Evolutionary conservation across 1,140 invertebrate genomes (phyloP), one percentile per base, ranked within the genome.

Genomic region (Parapsyche elsis): DNA sequence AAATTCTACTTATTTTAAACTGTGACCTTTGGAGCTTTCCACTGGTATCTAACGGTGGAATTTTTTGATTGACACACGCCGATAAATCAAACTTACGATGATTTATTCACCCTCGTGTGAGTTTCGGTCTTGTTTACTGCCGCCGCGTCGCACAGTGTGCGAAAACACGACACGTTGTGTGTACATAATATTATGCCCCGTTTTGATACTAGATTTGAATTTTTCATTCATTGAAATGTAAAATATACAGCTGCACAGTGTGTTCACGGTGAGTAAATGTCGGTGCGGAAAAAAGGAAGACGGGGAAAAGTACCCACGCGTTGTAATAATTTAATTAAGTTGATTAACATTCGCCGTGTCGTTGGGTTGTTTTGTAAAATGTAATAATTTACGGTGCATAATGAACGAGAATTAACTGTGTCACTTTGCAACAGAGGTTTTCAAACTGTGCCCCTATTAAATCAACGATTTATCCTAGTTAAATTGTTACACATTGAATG

Each of bases 41-140:
- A 38, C 7, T 38, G 7, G 30, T 38, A 38, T 38, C 30, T 38
- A 38, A 53, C 10, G 49, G 4, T 12, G 12, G 49, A 12, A 53
- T 53, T 24, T 26, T 67, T 26, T 67, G 23, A 67, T 67, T 67
- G 64, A 30, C 24, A 23, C 14, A 9, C 19, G 21, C 24, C 64
- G 64, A 67, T 67, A 67, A 26, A 67, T 67, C 64, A 67, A 67
- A 67, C 14, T 12, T 67, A 4, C 0, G 23, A 67, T 67, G 5
- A 26, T 67, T 67, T 67, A 67, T 67, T 67, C 64, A 26, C 64
- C 23, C 24, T 67, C 24, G 64, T 23, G 64, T 67, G 64, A 67
- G 64, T 67, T 19, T 67, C 2, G 12, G 49, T 53, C 10, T 53
- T 53, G 49, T 53, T 53, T 53, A 53, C 49, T 7, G 7, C 7